phyloP scores from a whole-genome alignment of 2,888 invertebrate species.

The Halictus ligatus region DNA sequence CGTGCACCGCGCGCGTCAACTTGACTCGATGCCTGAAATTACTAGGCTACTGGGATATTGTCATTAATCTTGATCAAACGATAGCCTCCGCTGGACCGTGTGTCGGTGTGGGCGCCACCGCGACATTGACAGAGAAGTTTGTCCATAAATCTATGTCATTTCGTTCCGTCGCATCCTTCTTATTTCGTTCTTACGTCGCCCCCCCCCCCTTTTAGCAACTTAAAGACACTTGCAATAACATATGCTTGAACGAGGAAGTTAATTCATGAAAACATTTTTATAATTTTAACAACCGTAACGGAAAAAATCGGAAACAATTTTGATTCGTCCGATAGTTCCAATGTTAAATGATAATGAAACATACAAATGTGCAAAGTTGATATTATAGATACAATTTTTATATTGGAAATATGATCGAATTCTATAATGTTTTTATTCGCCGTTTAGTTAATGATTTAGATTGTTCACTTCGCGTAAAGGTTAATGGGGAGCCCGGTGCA shows the following conservation, averaged over 20 bases:
- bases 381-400: background rate
- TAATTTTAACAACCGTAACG: background rate
- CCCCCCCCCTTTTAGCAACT: background rate
- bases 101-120: constrained; percentile 13
- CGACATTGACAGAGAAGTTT: constrained; percentile 62
- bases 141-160: constrained; percentile 64
- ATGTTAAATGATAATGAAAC: too few species aligned
- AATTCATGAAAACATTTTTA: background rate
- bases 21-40: constrained; percentile 68
- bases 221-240: background rate
- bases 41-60: constrained; percentile 51
- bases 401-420: background rate
- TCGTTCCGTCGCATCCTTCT: constrained; percentile 33
- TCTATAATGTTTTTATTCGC: background rate
- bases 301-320: background rate
- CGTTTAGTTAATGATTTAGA: background rate
- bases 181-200: constrained; percentile 11
- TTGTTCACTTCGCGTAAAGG: background rate
- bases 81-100: constrained; percentile 49
- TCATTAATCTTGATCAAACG: constrained; percentile 69
- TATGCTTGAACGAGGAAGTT: background rate
- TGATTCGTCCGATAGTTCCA: background rate
- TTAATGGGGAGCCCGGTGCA: background rate
- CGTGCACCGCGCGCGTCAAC: constrained; percentile 50
- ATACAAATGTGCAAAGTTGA: background rate